Evolutionary conservation across 2,888 invertebrate genomes (phyloP), one percentile per base, ranked within the genome.

Genomic region (Nomada flava): DNA sequence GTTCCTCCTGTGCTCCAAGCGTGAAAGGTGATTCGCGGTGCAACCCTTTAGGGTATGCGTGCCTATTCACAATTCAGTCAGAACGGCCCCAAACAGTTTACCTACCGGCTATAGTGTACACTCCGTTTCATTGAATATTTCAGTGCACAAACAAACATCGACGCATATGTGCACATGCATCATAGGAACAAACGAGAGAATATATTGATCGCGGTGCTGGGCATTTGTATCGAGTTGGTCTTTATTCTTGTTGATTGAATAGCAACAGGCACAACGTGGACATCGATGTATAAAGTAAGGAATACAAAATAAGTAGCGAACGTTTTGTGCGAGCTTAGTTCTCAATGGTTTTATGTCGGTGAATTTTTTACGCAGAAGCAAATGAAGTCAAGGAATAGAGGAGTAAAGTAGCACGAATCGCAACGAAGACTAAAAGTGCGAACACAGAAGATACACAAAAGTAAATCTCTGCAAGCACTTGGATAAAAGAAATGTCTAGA

Each of bases 61-160:
- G 59, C 65, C 57, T 72, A 76, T 85, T 78, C 82, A 78, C 72
- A 81, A 76, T 82, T 60, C 65, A 53, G 11, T 52, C 26, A n/a
- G 63, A 68, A 60, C 52, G 68, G 52, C 29, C 71, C 75, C 11
- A 18, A 60, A 53, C 44, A 47, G 72, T 76, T 78, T 82, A 78
- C 59, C 52, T 44, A 29, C 52, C 57, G 20, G 59, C 36, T 47
- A 26, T 53, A 55, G 11, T 23, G 20, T 59, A 70, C 26, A 68
- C 72, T 18, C 53, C 26, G 69, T 23, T 77, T 76, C 47, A 52
- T 59, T 68, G 78, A 59, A 62, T 70, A 78, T 73, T 78, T 75
- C 64, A 82, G 20, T 44, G 23, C 59, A 57, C 53, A 73, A 81
- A 78, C 72, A 78, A 78, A 81, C 70, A 71, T 57, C 20, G 67